A percentile compares a stretch with the other conserved stretches of the same genome.
Evolutionary conservation across 2,888 invertebrate species (phyloP).

Genomic region (Pasiphila rectangulata): DNA sequence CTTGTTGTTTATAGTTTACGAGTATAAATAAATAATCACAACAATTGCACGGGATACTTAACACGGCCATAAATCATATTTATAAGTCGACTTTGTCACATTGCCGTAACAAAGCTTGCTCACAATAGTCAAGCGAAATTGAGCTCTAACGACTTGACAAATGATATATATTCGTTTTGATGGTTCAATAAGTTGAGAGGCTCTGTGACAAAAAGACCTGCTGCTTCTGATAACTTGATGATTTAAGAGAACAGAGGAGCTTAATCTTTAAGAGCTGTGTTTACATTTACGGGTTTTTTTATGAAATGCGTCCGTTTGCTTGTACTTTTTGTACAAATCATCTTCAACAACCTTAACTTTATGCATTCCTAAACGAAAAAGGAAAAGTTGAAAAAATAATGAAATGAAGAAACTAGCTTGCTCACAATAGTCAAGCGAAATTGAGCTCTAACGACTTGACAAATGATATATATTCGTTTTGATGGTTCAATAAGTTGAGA

Average conservation of each 20-base stretch:
- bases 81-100: slow-evolving; percentile 79
- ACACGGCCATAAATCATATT: slow-evolving; percentile 76
- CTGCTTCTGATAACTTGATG: slow-evolving; percentile 48
- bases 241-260: slow-evolving; percentile 43
- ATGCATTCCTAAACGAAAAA: too few species aligned
- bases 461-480: slow-evolving; percentile 42
- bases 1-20: slow-evolving; percentile 78
- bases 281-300: slow-evolving; percentile 13
- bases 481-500: slow-evolving; percentile 39
- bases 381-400: too few species aligned
- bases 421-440: slow-evolving; percentile 41
- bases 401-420: too few species aligned
- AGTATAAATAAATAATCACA: slow-evolving; percentile 78
- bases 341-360: too few species aligned
- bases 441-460: slow-evolving; percentile 48
- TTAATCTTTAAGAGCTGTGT: slow-evolving; percentile 37
- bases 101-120: slow-evolving; percentile 59
- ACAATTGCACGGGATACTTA: slow-evolving; percentile 79
- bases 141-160: slow-evolving; percentile 46
- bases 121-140: slow-evolving; percentile 44
- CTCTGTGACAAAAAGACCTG: slow-evolving; percentile 41
- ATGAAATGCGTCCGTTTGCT: not conserved
- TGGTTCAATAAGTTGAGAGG: slow-evolving; percentile 38
- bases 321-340: too few species aligned
- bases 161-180: slow-evolving; percentile 42